Conservation (phyloP, 2,797 vertebrate genomes). For the Dipus sagitta region DNA sequence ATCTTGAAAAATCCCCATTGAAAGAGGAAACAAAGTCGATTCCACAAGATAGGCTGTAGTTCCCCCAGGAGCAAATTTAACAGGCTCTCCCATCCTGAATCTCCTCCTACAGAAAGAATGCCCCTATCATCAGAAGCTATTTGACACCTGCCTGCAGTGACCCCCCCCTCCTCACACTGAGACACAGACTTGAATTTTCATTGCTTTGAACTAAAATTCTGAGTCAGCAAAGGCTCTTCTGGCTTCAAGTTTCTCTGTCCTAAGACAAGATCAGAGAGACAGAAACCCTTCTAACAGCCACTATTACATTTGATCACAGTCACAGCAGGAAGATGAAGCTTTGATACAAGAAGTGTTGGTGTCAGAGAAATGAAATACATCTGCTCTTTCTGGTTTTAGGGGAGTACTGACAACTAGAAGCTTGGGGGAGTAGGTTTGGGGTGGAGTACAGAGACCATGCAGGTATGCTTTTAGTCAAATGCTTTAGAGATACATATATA, state of each 20-base stretch:
- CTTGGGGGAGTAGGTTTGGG: not conserved
- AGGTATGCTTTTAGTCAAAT: not conserved
- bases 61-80: not conserved
- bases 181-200: not conserved
- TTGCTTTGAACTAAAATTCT: slow-evolving; percentile 7
- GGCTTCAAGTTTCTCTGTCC: not conserved
- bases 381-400: not conserved
- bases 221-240: not conserved
- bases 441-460: not conserved
- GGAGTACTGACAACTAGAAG: not conserved
- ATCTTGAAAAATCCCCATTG: not conserved
- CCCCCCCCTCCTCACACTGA: not conserved
- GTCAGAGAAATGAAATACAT: not conserved
- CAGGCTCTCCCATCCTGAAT: not conserved
- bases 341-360: not conserved
- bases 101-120: not conserved
- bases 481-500: not conserved
- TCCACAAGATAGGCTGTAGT: not conserved
- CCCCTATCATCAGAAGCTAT: not conserved
- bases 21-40: slow-evolving; percentile 11
- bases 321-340: not conserved
- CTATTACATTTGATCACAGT: not conserved
- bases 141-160: not conserved
- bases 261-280: slow-evolving; percentile 12
- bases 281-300: not conserved